phyloP scores from a whole-genome alignment of 2,113 vertebrate species.

The Rhinichthys klamathensis region DNA sequence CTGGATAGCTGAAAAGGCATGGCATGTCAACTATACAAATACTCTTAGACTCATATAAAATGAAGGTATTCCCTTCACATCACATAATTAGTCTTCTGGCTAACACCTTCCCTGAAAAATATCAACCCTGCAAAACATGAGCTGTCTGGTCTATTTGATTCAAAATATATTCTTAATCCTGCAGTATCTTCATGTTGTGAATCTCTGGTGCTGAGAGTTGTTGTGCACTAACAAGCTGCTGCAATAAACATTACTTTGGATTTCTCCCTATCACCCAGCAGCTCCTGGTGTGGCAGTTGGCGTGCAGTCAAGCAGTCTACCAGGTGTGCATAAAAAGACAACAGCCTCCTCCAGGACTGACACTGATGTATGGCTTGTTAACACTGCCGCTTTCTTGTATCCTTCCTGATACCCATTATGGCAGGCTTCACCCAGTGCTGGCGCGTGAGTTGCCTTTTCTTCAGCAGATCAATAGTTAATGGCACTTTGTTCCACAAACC shows the following conservation, averaged over 20 bases:
- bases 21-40: background rate
- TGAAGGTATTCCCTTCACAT: background rate
- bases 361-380: constrained; percentile 33
- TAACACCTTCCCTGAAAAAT: background rate
- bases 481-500: constrained; percentile 91
- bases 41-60: background rate
- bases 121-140: background rate
- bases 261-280: constrained; percentile 20
- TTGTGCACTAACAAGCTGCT: constrained; percentile 3
- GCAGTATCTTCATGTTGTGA: background rate
- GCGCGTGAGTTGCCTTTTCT: constrained; percentile 80
- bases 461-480: constrained; percentile 93
- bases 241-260: constrained; percentile 31
- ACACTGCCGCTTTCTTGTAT: constrained; percentile 6
- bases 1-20: background rate
- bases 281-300: constrained; percentile 11
- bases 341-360: constrained; percentile 47
- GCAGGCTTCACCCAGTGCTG: constrained; percentile 72
- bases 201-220: constrained; percentile 2
- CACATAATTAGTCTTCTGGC: background rate
- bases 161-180: background rate
- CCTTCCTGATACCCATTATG: constrained; percentile 67
- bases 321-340: constrained; percentile 41
- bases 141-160: background rate
- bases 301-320: constrained; percentile 15